Percentiles rank a stretch among this genome's conserved stretches.
These are phyloP conservation scores for Sipha flava DNA, from an alignment of 1,140 invertebrate genomes.

Conservation along the genomic window DNA sequence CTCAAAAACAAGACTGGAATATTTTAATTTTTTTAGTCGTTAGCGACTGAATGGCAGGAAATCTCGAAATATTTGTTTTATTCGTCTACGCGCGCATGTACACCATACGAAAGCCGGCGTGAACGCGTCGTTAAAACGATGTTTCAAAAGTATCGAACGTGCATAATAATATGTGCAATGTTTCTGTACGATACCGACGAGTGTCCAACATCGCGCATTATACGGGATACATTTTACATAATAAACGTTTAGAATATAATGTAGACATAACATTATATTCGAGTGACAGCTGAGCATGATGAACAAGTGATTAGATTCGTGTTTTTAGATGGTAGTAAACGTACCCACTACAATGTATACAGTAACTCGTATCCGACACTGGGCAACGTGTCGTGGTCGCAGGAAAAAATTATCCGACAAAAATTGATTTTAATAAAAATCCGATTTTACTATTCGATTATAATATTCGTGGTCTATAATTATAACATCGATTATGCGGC, in stretches of 20 bases:
- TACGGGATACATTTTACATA: too few relatives aligned
- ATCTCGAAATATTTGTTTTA: slow-evolving; percentile 28
- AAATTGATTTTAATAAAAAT: neutral
- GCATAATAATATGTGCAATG: neutral
- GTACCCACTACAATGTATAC: too few relatives aligned
- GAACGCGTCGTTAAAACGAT: neutral
- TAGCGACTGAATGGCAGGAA: slow-evolving; percentile 28
- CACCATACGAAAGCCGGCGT: neutral
- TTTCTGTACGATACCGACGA: neutral
- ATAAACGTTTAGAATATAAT: too few relatives aligned
- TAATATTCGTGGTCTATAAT: neutral
- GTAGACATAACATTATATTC: too few relatives aligned
- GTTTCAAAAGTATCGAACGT: neutral
- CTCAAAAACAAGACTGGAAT: slow-evolving; percentile 28
- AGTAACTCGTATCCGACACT: too few relatives aligned
- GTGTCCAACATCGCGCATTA: too few relatives aligned
- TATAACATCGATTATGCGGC: slow-evolving; percentile 3
- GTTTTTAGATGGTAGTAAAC: too few relatives aligned
- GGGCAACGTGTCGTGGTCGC: neutral
- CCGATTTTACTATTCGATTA: neutral
- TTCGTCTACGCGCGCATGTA: neutral
- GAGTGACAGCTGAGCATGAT: too few relatives aligned
- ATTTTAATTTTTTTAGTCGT: slow-evolving; percentile 27
- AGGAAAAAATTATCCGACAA: neutral
- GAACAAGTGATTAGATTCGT: too few relatives aligned